Conservation (phyloP, 2,888 invertebrate species). For the Drosophila mayaguana region DNA sequence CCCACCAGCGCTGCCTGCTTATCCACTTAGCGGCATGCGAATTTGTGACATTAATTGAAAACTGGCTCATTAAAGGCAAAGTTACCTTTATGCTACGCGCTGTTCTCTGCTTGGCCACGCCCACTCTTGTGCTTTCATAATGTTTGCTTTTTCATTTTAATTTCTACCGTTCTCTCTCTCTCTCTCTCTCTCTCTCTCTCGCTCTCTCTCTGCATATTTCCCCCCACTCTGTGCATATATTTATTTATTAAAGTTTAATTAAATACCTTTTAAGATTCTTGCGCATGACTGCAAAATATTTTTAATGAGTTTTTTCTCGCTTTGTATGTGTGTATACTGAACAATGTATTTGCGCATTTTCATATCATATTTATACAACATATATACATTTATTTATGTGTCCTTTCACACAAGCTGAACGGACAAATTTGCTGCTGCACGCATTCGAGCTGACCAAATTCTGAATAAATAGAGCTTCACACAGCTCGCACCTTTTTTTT, state of each 20-base stretch:
- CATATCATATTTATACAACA: slow-evolving; percentile 5
- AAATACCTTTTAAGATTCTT: slow-evolving; percentile 74
- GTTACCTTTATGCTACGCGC: slow-evolving; percentile 19
- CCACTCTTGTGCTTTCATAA: slow-evolving; percentile 36
- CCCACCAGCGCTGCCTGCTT: slow-evolving; percentile 39
- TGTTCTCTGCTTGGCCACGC: slow-evolving; percentile 1
- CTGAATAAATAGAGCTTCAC: background rate
- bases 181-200: slow-evolving; percentile 7
- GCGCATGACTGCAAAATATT: slow-evolving; percentile 72
- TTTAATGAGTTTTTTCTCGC: slow-evolving; percentile 74
- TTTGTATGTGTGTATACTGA: slow-evolving; percentile 35
- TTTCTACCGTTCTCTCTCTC: background rate
- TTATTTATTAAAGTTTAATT: slow-evolving; percentile 77
- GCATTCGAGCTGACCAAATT: slow-evolving; percentile 9
- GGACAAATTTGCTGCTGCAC: background rate
- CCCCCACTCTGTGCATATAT: slow-evolving; percentile 39
- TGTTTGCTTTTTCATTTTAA: slow-evolving; percentile 53
- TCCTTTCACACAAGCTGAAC: too few relatives aligned
- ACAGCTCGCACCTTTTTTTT: background rate
- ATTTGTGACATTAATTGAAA: slow-evolving; percentile 73
- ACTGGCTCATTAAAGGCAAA: slow-evolving; percentile 70
- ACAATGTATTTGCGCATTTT: slow-evolving; percentile 26
- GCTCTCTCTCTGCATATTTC: background rate
- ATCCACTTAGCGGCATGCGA: slow-evolving; percentile 70
- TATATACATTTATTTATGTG: background rate